Percentiles rank a stretch among this genome's conserved stretches.
These are phyloP conservation scores for Macropodus opercularis DNA, from an alignment of 2,797 vertebrate genomes.

Conservation along the genomic window DNA sequence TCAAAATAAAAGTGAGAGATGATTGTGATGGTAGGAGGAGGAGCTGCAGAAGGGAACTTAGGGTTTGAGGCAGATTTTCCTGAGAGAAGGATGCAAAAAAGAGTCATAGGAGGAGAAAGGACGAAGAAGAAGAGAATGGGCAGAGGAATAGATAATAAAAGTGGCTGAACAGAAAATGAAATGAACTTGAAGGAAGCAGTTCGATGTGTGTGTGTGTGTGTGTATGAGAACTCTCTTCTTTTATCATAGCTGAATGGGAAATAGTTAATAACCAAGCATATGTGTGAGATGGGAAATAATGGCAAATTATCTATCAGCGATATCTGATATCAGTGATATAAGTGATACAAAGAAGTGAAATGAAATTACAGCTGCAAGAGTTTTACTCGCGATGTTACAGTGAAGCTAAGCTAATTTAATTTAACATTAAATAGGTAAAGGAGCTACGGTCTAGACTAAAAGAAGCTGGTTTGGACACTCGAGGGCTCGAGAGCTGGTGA, in stretches of 20 bases:
- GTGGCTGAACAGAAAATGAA: slow-evolving; percentile 26
- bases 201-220: slow-evolving; percentile 24
- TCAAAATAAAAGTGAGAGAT: slow-evolving; percentile 24
- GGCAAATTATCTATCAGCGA: slow-evolving; percentile 72
- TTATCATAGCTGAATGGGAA: slow-evolving; percentile 72
- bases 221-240: slow-evolving; percentile 16
- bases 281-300: slow-evolving; percentile 58
- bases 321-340: no score
- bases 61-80: slow-evolving; percentile 38
- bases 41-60: slow-evolving; percentile 33
- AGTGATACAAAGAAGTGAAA: no score
- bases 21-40: slow-evolving; percentile 21
- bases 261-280: slow-evolving; percentile 63
- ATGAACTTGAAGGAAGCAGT: slow-evolving; percentile 42
- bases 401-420: no score
- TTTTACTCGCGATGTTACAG: no score
- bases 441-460: no score
- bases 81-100: slow-evolving; percentile 40
- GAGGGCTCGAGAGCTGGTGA: no score
- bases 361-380: no score
- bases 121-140: slow-evolving; percentile 26
- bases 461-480: no score
- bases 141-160: slow-evolving; percentile 23
- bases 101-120: slow-evolving; percentile 17
- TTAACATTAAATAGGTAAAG: no score